Percentiles rank a stretch among this genome's conserved stretches.
These are phyloP conservation scores for Cosmia pyralina DNA, from an alignment of 2,888 invertebrate species.

Conservation along the genomic window DNA sequence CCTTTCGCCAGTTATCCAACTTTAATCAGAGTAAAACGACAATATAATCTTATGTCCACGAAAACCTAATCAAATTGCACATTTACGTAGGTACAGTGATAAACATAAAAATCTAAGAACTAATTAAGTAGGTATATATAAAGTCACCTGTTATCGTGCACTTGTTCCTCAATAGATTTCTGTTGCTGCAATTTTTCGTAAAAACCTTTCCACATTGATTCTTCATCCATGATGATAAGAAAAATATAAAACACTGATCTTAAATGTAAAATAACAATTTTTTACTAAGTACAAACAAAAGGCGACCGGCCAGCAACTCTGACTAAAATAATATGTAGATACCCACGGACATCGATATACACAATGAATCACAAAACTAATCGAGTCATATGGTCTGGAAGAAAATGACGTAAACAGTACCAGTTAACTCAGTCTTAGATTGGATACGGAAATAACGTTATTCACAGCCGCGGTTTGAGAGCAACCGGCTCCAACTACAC, in stretches of 20 bases:
- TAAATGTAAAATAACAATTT: background rate
- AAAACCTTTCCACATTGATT: slow-evolving; percentile 94
- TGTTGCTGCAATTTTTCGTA: slow-evolving; percentile 92
- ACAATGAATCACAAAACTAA: slow-evolving; percentile 80
- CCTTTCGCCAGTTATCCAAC: slow-evolving; percentile 6
- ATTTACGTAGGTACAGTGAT: background rate
- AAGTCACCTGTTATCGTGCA: slow-evolving; percentile 92
- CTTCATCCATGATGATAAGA: slow-evolving; percentile 90
- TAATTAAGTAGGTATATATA: background rate
- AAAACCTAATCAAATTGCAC: background rate
- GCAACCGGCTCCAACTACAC: slow-evolving; percentile 61
- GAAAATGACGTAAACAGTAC: slow-evolving; percentile 83
- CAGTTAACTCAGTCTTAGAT: slow-evolving; percentile 72
- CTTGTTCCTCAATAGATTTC: slow-evolving; percentile 91
- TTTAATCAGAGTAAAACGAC: background rate
- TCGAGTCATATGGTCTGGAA: slow-evolving; percentile 81
- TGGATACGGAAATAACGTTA: slow-evolving; percentile 73
- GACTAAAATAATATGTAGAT: slow-evolving; percentile 73
- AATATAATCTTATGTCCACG: background rate
- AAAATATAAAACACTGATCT: slow-evolving; percentile 26
- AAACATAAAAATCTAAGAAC: background rate
- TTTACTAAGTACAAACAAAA: slow-evolving; percentile 27
- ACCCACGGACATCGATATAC: slow-evolving; percentile 68
- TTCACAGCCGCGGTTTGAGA: slow-evolving; percentile 57
- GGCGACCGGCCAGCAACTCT: slow-evolving; percentile 37